Conservation (phyloP, 2,888 invertebrate genomes). For the Luffia ferchaultella region DNA sequence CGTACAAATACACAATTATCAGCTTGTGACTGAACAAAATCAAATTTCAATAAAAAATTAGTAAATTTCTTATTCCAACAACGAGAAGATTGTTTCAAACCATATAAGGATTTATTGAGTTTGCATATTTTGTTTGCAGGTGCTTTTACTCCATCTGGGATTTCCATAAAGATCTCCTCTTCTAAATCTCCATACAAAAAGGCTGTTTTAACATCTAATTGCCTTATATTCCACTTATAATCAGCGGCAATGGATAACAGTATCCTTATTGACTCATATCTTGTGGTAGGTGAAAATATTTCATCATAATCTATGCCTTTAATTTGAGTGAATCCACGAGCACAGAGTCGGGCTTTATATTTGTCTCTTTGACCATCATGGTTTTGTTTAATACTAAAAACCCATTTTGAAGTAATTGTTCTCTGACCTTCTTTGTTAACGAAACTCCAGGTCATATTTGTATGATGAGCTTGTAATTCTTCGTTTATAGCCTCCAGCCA, state of each 20-base stretch:
- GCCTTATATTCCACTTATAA: constrained; percentile 13
- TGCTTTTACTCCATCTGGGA: constrained; percentile 6
- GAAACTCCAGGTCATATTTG: background rate
- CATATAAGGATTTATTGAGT: background rate
- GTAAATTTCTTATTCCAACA: constrained; percentile 7
- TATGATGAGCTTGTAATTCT: background rate
- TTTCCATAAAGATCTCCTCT: constrained; percentile 13
- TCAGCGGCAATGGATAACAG: constrained; percentile 11
- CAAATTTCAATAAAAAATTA: constrained; percentile 3
- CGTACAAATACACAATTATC: constrained; percentile 11
- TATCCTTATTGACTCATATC: constrained; percentile 12
- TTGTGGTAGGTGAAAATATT: constrained; percentile 12
- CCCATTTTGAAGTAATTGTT: background rate
- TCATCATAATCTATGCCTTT: constrained; percentile 12
- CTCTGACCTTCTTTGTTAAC: background rate
- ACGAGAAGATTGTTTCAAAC: background rate
- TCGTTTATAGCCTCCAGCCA: background rate
- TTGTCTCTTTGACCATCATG: background rate
- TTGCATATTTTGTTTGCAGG: background rate
- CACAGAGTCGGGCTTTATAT: constrained; percentile 10
- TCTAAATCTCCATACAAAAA: constrained; percentile 16
- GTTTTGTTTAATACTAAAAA: constrained; percentile 3
- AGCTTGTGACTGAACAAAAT: constrained; percentile 6
- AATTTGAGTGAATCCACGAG: constrained; percentile 10
- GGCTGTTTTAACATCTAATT: constrained; percentile 16